Base-by-base conservation (phyloP, 92 coral and sea anemone genomes). In the Palythoa grandis region DNA sequence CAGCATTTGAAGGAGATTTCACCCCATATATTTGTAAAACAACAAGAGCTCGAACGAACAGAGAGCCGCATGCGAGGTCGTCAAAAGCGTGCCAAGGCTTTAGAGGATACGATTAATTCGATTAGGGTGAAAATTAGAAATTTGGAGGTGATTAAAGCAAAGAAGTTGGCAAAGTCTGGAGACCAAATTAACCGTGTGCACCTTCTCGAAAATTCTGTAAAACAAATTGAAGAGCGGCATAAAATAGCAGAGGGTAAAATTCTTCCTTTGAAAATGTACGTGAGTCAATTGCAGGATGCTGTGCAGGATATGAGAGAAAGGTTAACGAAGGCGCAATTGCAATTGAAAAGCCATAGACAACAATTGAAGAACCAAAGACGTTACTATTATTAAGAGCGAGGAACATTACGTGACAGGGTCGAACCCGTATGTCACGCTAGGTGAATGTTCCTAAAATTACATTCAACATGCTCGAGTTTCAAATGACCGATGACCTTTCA, bases 181-280 rank as follows among this genome's bases (percentile, higher is more conserved):
- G 84, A 92, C 4, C 89, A 92, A 38, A 74, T 69, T 16, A 88
- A 88, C 7, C 86, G 87, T n/a, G 83, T 92, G 40, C 82, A 91
- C 23, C 35, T 86, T 52, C 74, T 94, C 11, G 92, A 92, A 66
- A 90, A 94, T 61, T 84, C 87, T 19, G 84, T 94, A 38, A 89
- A 87, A 7, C 90, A 91, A 5, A 66, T 83, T 65, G 83, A 86
- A 16, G 94, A 88, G 48, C 84, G 95, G 7, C 91, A 70, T 25
- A 85, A 79, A 67, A 72, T 92, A 48, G 97, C 99, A 9, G 95
- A 94, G 86, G 84, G 90, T 23, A 83, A 91, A 88, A 23, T 88
- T 57, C 86, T 91, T 35, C 98, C 95, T 2, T 47, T 94, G 63
- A 92, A 91, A 88, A 88, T 94, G 69, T 92, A 94, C 84, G 70